Conservation (phyloP, 2,888 invertebrate genomes). For the Pristionchus exspectatus region DNA sequence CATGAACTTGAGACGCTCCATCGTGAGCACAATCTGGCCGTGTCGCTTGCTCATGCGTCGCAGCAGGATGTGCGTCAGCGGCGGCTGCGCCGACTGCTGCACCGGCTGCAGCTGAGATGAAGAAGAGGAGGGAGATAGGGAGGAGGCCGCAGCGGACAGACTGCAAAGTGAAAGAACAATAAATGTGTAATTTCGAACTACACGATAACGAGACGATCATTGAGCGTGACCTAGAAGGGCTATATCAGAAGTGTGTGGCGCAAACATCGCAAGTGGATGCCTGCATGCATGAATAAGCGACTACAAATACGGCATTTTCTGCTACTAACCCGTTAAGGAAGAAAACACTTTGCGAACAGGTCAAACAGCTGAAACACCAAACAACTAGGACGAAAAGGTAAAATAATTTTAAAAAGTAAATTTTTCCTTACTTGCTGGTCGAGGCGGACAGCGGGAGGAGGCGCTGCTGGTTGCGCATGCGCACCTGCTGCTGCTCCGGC, state of each 20-base stretch:
- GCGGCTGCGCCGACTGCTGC: not conserved
- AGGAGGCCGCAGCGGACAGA: not conserved
- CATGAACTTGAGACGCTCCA: conserved; percentile 53
- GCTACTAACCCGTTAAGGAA: too few relatives aligned
- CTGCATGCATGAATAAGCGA: too few relatives aligned
- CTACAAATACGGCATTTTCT: too few relatives aligned
- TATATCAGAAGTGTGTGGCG: too few relatives aligned
- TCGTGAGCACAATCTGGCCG: conserved; percentile 48
- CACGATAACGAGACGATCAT: too few relatives aligned
- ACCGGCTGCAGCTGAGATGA: not conserved
- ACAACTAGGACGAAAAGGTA: not conserved
- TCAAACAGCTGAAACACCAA: too few relatives aligned
- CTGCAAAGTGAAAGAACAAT: not conserved
- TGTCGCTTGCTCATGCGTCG: conserved; percentile 32
- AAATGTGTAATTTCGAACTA: too few relatives aligned
- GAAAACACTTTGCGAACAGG: too few relatives aligned
- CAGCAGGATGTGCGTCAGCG: not conserved
- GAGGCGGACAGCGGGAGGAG: conserved; percentile 28
- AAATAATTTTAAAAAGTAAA: not conserved
- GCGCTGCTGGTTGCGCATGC: not conserved
- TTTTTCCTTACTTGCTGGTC: not conserved
- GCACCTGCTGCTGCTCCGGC: not conserved
- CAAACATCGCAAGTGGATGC: too few relatives aligned
- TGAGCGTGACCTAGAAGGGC: too few relatives aligned
- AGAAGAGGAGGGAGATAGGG: not conserved